phyloP scores from a whole-genome alignment of 2,113 vertebrate species.

The Sclerurus mexicanus region DNA sequence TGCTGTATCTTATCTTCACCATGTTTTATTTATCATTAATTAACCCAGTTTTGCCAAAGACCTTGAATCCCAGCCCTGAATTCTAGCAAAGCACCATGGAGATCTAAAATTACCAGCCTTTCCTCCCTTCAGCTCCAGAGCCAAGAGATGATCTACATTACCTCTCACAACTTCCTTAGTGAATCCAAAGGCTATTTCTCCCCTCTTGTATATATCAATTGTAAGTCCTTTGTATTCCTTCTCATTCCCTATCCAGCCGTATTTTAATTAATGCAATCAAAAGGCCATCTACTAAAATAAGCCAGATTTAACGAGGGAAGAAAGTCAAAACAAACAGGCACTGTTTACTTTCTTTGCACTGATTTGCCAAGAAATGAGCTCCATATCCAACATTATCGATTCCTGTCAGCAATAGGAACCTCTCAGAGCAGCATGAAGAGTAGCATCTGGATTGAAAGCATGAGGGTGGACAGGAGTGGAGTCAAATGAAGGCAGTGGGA shows the following conservation, averaged over 20 bases:
- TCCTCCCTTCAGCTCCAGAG: neutral
- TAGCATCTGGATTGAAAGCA: neutral
- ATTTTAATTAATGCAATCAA: conserved; percentile 55
- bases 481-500: neutral
- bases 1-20: neutral
- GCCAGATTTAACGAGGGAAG: conserved; percentile 34
- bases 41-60: neutral
- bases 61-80: neutral
- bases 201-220: neutral
- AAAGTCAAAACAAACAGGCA: conserved; percentile 57
- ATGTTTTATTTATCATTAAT: neutral
- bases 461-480: neutral
- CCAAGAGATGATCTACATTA: neutral
- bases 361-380: conserved; percentile 28
- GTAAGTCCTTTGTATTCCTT: neutral
- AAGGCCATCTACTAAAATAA: conserved; percentile 60
- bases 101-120: conserved; percentile 11
- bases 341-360: conserved; percentile 4
- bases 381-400: neutral
- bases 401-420: neutral
- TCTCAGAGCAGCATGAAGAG: neutral
- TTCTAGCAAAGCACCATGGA: neutral
- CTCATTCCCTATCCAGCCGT: neutral
- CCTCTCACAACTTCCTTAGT: neutral
- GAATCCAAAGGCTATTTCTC: conserved; percentile 4